A percentile compares a stretch with the other conserved stretches of the same genome.
phyloP scores from a whole-genome alignment of 2,113 vertebrate species.

The Abramis brama region DNA sequence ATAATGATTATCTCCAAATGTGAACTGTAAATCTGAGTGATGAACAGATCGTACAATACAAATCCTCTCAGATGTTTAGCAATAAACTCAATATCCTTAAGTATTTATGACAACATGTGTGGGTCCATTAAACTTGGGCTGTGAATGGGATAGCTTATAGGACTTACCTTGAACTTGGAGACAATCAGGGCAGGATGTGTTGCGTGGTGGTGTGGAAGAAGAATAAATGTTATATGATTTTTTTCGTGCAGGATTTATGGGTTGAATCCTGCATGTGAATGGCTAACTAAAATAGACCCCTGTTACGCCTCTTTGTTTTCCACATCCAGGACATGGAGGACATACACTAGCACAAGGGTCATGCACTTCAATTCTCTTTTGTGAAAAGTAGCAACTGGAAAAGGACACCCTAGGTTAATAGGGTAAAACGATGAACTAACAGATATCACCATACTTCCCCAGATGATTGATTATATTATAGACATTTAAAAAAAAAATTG shows the following conservation, averaged over 20 bases:
- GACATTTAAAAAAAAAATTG: too few relatives aligned
- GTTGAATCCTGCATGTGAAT: slow-evolving; percentile 64
- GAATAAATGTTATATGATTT: slow-evolving; percentile 65
- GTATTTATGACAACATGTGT: slow-evolving; percentile 1
- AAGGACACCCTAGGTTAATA: too few relatives aligned
- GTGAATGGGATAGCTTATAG: not conserved
- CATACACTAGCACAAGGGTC: slow-evolving; percentile 12
- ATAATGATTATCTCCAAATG: not conserved
- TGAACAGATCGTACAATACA: not conserved
- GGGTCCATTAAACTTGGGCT: not conserved
- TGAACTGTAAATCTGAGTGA: slow-evolving; percentile 8
- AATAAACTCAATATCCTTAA: not conserved
- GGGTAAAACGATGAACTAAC: not conserved
- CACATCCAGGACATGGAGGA: slow-evolving; percentile 38
- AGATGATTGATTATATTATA: too few relatives aligned
- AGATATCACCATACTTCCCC: not conserved
- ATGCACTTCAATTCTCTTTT: not conserved
- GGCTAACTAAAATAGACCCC: slow-evolving; percentile 73
- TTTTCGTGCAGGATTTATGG: slow-evolving; percentile 64
- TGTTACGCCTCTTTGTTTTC: slow-evolving; percentile 63
- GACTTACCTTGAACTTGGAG: slow-evolving; percentile 69
- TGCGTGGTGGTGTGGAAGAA: slow-evolving; percentile 47
- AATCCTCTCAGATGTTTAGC: not conserved
- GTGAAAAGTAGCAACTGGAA: not conserved
- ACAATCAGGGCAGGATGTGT: slow-evolving; percentile 53